Base-by-base conservation (phyloP, 2,888 invertebrate genomes). In the Pyrochroa serraticornis region DNA sequence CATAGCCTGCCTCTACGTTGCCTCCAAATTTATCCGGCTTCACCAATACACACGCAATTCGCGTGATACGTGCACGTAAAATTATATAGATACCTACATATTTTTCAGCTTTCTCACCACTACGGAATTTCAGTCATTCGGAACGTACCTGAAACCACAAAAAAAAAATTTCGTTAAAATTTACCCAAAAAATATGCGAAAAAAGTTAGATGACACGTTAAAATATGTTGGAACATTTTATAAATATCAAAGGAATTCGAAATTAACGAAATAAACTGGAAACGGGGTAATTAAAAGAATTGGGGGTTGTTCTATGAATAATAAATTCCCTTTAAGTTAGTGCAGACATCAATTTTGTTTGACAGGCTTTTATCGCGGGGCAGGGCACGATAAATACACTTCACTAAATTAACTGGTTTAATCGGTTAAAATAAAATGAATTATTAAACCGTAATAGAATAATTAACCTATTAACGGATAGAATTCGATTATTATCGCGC, bases 71-170 rank as follows among this genome's bases (percentile, higher is more conserved):
- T 14, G 30, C 39, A 9, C 14, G n/a, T 14, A 13, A 13, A 39
- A n/a, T 39, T 39, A 39, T 39, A 13, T 14, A 9, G 12, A 38
- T 38, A n/a, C 13, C 5, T 31, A 42, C 12, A 42, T 31, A 31
- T 22, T 42, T 30, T 36, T 6, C 12, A 46, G 34, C 44, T 49
- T 9, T 32, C 30, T 42, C 42, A 42, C 42, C n/a, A 42, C 22
- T 22, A 22, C 5, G 22, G 22, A 22, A 22, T 22, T 22, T 22
- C 22, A 22, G 35, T 30, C 46, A 41, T 10, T 13, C 35, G 22
- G 41, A 35, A 12, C 53, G 33, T 53, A 53, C 53, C 53, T 53
- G 53, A 31, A 53, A 53, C 9, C 13, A 32, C 44, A 45, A 39
- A 38, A 33, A 10, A 39, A 53, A 39, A 38, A 8, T 10, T 8